Conservation (phyloP, 2,113 vertebrate species). For the Syngnathus floridae region DNA sequence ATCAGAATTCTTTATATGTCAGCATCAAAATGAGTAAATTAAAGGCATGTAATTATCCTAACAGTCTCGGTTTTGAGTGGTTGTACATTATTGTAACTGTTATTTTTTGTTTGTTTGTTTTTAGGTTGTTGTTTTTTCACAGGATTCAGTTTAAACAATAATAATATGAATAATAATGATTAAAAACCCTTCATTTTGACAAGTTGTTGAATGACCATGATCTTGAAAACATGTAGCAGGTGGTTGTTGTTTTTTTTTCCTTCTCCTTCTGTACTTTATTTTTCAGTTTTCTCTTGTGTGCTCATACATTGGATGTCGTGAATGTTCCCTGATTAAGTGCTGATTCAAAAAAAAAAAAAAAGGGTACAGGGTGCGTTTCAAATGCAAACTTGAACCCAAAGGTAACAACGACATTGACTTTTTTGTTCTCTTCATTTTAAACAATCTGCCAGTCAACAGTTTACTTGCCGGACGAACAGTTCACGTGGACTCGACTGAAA, state of each 20-base stretch:
- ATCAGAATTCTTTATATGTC: not conserved
- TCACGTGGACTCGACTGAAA: not conserved
- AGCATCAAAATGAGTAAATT: not conserved
- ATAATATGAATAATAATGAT: no score
- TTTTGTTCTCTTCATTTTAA: not conserved
- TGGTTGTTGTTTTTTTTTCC: not conserved
- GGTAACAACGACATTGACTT: constrained; percentile 1
- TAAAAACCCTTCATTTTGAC: no score
- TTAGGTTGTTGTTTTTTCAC: not conserved
- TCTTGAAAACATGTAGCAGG: not conserved
- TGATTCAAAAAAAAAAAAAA: constrained; percentile 10
- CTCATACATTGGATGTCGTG: constrained; percentile 14
- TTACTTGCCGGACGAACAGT: constrained; percentile 28
- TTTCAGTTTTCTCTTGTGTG: not conserved
- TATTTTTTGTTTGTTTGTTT: not conserved
- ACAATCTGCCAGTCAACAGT: constrained; percentile 22
- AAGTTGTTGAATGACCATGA: no score
- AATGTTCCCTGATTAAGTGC: constrained; percentile 30
- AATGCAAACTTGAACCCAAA: constrained; percentile 23
- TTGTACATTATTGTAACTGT: not conserved
- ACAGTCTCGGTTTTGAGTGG: not conserved
- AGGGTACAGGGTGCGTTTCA: constrained; percentile 1
- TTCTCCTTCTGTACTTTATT: not conserved
- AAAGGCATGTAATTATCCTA: no score
- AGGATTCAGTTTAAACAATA: no score